phyloP scores from a whole-genome alignment of 2,888 invertebrate genomes.

The Drosophila peninsularis region DNA sequence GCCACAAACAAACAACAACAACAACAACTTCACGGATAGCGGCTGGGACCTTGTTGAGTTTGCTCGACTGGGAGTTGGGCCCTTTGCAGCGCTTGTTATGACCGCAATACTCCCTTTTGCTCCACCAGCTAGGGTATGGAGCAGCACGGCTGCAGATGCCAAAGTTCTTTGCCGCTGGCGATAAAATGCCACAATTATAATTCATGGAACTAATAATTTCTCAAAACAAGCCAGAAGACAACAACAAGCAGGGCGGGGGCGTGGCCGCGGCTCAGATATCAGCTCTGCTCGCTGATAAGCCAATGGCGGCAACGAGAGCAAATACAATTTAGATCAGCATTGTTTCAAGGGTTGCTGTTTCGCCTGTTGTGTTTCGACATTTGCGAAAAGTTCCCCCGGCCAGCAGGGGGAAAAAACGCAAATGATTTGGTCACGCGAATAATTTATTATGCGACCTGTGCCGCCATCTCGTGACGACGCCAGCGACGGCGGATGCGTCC shows the following conservation, averaged over 20 bases:
- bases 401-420: slow-evolving; percentile 47
- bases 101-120: background rate
- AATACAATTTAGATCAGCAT: slow-evolving; percentile 37
- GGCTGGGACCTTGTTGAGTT: background rate
- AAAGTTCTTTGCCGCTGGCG: slow-evolving; percentile 37
- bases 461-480: slow-evolving; percentile 69
- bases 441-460: slow-evolving; percentile 78
- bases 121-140: background rate
- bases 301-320: background rate
- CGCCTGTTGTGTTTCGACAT: slow-evolving; percentile 35
- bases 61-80: too few relatives aligned
- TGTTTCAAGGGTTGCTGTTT: slow-evolving; percentile 22
- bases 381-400: slow-evolving; percentile 57
- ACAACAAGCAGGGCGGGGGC: slow-evolving; percentile 38
- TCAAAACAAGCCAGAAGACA: slow-evolving; percentile 43
- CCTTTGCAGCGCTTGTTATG: too few relatives aligned
- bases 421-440: slow-evolving; percentile 80
- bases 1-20: slow-evolving; percentile 26
- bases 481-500: slow-evolving; percentile 56
- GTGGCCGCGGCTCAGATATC: slow-evolving; percentile 37
- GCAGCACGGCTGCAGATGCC: slow-evolving; percentile 14
- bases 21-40: background rate
- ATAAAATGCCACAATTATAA: slow-evolving; percentile 67
- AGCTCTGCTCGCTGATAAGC: slow-evolving; percentile 49
- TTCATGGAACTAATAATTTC: slow-evolving; percentile 68